Evolutionary conservation across 2,888 invertebrate species (phyloP).

Genomic region (Zele albiditarsus): DNA sequence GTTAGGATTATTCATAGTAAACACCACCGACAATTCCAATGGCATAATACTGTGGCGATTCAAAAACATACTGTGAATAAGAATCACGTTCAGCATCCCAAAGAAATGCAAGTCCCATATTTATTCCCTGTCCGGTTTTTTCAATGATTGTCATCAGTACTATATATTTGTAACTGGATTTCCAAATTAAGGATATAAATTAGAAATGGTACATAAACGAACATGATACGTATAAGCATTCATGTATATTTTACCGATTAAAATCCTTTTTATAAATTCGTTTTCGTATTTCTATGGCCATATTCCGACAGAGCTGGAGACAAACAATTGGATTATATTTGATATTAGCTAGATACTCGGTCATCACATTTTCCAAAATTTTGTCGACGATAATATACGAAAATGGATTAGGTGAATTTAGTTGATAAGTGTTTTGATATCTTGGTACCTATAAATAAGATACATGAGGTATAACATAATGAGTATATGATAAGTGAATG

Average conservation of each 20-base stretch:
- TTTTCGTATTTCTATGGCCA: conserved; percentile 55
- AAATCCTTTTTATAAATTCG: conserved; percentile 57
- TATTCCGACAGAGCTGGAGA: conserved; percentile 54
- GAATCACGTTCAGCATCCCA: conserved; percentile 60
- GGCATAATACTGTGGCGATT: conserved; percentile 55
- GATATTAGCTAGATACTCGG: conserved; percentile 45
- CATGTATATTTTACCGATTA: conserved; percentile 55
- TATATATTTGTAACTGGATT: conserved; percentile 61
- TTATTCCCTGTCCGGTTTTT: conserved; percentile 54
- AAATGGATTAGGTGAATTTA: conserved; percentile 54
- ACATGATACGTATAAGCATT: not conserved
- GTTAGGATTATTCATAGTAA: conserved; percentile 59
- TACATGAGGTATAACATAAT: not conserved
- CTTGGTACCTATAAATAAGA: conserved; percentile 54
- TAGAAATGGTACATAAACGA: not conserved
- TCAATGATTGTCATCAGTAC: conserved; percentile 60
- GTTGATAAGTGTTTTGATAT: conserved; percentile 63
- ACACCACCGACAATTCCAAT: conserved; percentile 56
- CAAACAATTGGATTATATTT: conserved; percentile 55
- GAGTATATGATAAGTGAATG: not conserved
- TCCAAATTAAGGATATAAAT: not conserved
- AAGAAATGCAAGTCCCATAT: conserved; percentile 52
- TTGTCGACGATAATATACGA: conserved; percentile 53
- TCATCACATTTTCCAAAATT: conserved; percentile 58
- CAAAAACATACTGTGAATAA: conserved; percentile 55